Evolutionary conservation across 1,140 invertebrate species (phyloP).

Genomic region (Varroa destructor): DNA sequence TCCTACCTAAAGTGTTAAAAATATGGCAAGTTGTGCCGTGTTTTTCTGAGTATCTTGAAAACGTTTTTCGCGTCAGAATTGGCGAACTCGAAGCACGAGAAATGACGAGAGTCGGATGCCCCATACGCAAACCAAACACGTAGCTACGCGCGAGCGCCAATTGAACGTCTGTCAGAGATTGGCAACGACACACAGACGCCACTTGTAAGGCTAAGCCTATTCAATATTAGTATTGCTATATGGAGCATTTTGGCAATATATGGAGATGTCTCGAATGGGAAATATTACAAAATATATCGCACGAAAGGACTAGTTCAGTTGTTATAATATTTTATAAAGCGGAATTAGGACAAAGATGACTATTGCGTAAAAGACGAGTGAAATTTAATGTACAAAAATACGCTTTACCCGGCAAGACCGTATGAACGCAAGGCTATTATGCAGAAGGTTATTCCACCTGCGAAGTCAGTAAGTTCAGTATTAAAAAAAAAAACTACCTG

Average conservation of each 20-base stretch:
- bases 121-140: slow-evolving; percentile 69
- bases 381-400: background rate
- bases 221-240: no score
- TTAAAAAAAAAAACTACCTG: slow-evolving; percentile 69
- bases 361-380: no score
- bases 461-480: slow-evolving; percentile 80
- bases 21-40: slow-evolving; percentile 67
- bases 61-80: slow-evolving; percentile 72
- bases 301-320: no score
- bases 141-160: slow-evolving; percentile 71
- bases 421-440: slow-evolving; percentile 72
- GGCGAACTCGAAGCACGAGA: slow-evolving; percentile 69
- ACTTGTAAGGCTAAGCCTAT: no score
- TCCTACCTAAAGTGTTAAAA: slow-evolving; percentile 74
- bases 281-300: no score
- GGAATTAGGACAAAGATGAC: no score
- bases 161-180: slow-evolving; percentile 53
- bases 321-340: no score
- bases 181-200: no score
- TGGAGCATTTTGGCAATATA: no score
- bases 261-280: no score
- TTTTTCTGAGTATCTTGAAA: slow-evolving; percentile 77
- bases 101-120: slow-evolving; percentile 66
- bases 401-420: slow-evolving; percentile 58
- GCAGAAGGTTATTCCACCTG: slow-evolving; percentile 77